These are phyloP conservation scores for Anguilla rostrata DNA, from an alignment of 2,113 vertebrate genomes.

Conservation along the genomic window DNA sequence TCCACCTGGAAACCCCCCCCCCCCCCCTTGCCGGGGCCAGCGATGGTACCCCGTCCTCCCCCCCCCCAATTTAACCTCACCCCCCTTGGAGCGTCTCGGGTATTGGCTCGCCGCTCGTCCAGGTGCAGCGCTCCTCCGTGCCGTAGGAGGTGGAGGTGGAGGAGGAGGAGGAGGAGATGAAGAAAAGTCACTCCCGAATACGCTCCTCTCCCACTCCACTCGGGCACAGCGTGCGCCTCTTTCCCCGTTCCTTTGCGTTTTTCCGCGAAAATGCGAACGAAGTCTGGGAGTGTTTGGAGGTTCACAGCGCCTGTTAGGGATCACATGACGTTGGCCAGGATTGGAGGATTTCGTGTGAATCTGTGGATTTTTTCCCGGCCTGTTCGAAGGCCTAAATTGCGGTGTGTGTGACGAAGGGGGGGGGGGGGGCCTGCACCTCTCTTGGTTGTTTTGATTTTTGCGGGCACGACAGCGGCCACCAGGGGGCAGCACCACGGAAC, in stretches of 20 bases:
- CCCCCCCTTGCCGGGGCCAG: neutral
- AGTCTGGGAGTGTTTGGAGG: too few species aligned
- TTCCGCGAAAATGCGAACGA: too few species aligned
- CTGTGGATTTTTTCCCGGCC: too few species aligned
- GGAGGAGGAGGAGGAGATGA: neutral
- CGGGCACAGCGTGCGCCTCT: too few species aligned
- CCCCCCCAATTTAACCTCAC: too few species aligned
- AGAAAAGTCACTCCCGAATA: neutral
- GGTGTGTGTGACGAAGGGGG: too few species aligned
- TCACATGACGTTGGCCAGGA: too few species aligned
- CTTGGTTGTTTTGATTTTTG: neutral
- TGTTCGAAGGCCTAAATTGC: too few species aligned
- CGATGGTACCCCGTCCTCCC: neutral
- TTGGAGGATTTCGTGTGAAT: too few species aligned
- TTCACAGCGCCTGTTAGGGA: too few species aligned
- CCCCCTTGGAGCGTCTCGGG: neutral
- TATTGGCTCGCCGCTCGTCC: neutral
- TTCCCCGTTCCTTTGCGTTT: too few species aligned
- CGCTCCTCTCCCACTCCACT: too few species aligned
- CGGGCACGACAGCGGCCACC: neutral
- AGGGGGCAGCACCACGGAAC: slow-evolving; percentile 6
- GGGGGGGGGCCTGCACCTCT: neutral
- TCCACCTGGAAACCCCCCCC: neutral
- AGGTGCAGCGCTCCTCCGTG: neutral
- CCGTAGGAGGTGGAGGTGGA: neutral